A percentile compares a stretch with the other conserved stretches of the same genome.
These are phyloP conservation scores for Bombycilla garrulus DNA, from an alignment of 2,113 vertebrate genomes.

Conservation along the genomic window DNA sequence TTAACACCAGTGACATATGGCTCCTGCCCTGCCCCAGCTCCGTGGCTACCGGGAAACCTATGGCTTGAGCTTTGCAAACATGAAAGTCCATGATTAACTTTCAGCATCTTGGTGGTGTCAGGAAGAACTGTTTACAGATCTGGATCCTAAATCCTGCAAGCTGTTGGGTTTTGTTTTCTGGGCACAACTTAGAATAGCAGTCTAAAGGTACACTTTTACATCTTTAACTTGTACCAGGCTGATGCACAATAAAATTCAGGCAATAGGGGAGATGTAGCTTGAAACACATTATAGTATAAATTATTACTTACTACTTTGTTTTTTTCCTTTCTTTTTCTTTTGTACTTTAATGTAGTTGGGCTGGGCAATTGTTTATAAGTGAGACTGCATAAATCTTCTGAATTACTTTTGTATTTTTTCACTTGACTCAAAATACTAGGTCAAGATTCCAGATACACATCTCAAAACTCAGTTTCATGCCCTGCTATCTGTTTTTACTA, in stretches of 20 bases:
- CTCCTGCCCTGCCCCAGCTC: background rate
- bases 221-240: background rate
- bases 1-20: conserved; percentile 5
- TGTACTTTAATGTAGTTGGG: background rate
- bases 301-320: background rate
- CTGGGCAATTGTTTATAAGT: background rate
- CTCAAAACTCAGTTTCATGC: background rate
- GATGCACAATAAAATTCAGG: background rate
- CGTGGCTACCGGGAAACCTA: background rate
- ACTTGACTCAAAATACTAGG: background rate
- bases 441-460: background rate
- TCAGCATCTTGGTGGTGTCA: background rate
- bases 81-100: background rate
- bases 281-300: background rate
- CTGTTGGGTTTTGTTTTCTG: background rate
- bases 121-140: background rate
- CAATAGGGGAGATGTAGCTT: background rate
- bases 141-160: background rate
- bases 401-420: background rate
- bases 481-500: background rate
- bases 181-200: background rate
- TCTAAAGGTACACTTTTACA: background rate
- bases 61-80: background rate
- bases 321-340: background rate
- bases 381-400: background rate